Conservation (phyloP, 2,797 vertebrate genomes). For the Bradypodion pumilum region DNA sequence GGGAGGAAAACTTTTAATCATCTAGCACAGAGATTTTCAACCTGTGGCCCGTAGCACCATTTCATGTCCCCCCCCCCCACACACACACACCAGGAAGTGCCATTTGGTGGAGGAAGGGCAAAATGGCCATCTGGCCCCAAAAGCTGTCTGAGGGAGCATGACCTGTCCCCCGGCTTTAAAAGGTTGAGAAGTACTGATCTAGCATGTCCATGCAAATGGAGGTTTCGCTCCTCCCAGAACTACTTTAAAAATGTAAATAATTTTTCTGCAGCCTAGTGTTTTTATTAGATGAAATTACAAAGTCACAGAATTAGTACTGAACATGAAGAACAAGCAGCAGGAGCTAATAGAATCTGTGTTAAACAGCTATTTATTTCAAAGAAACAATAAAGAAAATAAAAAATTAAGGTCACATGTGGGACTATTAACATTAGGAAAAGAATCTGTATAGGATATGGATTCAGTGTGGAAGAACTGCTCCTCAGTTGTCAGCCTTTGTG, state of each 20-base stretch:
- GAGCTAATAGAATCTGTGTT: conserved; percentile 60
- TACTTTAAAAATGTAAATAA: conserved; percentile 36
- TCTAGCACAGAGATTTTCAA: too few species aligned
- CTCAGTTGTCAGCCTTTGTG: conserved; percentile 34
- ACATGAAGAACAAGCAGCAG: conserved; percentile 55
- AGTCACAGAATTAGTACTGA: conserved; percentile 55
- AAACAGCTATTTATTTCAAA: conserved; percentile 54
- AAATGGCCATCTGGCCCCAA: too few species aligned
- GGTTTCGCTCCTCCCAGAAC: conserved; percentile 11
- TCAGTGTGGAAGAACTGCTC: conserved; percentile 16
- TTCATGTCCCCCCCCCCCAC: too few species aligned
- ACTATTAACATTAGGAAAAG: conserved; percentile 42
- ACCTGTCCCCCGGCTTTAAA: too few species aligned
- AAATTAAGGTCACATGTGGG: conserved; percentile 35
- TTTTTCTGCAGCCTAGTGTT: conserved; percentile 51
- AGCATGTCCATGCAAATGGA: background rate
- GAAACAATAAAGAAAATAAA: conserved; percentile 46
- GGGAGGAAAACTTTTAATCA: conserved; percentile 10
- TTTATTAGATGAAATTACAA: conserved; percentile 64
- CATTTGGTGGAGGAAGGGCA: too few species aligned
- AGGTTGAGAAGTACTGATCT: too few species aligned
- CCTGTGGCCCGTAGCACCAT: too few species aligned
- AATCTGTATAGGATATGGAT: conserved; percentile 36
- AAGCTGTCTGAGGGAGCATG: too few species aligned
- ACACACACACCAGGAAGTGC: too few species aligned